A percentile compares a stretch with the other conserved stretches of the same genome.
These are phyloP conservation scores for Antechinus flavipes DNA, from an alignment of 2,113 vertebrate genomes.

Conservation along the genomic window DNA sequence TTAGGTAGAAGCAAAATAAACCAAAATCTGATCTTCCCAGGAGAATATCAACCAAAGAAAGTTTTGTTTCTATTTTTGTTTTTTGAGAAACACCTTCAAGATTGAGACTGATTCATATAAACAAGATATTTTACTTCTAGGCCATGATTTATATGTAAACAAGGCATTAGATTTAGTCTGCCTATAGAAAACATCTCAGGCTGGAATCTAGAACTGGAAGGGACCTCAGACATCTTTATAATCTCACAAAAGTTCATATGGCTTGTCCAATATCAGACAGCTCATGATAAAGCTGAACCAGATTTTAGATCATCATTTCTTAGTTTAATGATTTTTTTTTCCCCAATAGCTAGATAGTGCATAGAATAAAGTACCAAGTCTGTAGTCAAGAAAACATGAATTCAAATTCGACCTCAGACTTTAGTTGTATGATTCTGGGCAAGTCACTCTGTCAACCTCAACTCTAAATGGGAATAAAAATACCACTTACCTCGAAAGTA, in stretches of 20 bases:
- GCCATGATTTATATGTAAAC: not conserved
- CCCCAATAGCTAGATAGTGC: not conserved
- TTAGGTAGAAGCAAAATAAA: not conserved
- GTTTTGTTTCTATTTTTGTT: not conserved
- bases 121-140: not conserved
- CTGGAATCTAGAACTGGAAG: not conserved
- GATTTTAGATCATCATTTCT: not conserved
- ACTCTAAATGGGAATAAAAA: not conserved
- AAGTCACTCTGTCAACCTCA: not conserved
- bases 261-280: not conserved
- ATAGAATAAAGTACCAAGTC: not conserved
- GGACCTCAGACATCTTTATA: not conserved
- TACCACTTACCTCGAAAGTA: not conserved
- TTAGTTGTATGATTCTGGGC: not conserved
- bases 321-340: not conserved
- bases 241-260: not conserved
- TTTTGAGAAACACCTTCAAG: not conserved
- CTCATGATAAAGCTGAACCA: not conserved
- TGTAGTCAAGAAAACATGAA: not conserved
- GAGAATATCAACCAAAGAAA: not conserved
- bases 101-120: not conserved
- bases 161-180: not conserved
- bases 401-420: not conserved
- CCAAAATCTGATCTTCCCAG: not conserved
- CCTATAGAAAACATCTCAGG: not conserved